A percentile compares a stretch with the other conserved stretches of the same genome.
Conservation (phyloP, 1,140 invertebrate species). For the Hycleus cichorii region DNA sequence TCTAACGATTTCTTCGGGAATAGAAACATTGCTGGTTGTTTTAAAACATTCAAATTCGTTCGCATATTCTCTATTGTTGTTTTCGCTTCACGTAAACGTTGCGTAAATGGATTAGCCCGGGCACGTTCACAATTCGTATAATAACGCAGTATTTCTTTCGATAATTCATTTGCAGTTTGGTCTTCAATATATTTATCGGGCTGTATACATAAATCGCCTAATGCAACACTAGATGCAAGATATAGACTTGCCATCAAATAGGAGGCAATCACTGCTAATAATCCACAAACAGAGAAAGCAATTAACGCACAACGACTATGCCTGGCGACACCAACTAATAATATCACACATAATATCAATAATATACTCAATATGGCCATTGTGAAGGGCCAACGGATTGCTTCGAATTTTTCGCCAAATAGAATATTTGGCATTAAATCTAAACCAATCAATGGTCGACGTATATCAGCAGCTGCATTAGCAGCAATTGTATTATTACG, state of each 20-base stretch:
- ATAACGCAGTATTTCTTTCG: conserved; percentile 62
- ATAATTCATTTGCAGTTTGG: conserved; percentile 41
- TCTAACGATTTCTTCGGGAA: conserved; percentile 51
- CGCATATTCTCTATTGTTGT: conserved; percentile 63
- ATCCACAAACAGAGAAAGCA: conserved; percentile 75
- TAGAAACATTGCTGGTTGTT: conserved; percentile 52
- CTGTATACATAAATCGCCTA: conserved; percentile 66
- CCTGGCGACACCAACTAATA: conserved; percentile 73
- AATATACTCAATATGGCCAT: conserved; percentile 69
- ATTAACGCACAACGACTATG: conserved; percentile 78
- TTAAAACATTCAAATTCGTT: conserved; percentile 53
- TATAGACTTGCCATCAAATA: conserved; percentile 81
- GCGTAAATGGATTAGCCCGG: conserved; percentile 70
- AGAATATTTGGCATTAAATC: conserved; percentile 56
- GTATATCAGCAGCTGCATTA: conserved; percentile 64
- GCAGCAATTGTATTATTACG: conserved; percentile 63
- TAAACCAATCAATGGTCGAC: conserved; percentile 59
- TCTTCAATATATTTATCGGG: conserved; percentile 49
- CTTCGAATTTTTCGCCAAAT: conserved; percentile 54
- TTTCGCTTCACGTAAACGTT: conserved; percentile 65
- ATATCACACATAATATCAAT: conserved; percentile 69
- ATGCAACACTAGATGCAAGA: conserved; percentile 58
- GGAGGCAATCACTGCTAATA: conserved; percentile 83
- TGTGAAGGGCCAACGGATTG: conserved; percentile 68
- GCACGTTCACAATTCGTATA: conserved; percentile 75